A percentile compares a stretch with the other conserved stretches of the same genome.
phyloP scores from a whole-genome alignment of 2,113 vertebrate genomes.

The Enhydra lutris region DNA sequence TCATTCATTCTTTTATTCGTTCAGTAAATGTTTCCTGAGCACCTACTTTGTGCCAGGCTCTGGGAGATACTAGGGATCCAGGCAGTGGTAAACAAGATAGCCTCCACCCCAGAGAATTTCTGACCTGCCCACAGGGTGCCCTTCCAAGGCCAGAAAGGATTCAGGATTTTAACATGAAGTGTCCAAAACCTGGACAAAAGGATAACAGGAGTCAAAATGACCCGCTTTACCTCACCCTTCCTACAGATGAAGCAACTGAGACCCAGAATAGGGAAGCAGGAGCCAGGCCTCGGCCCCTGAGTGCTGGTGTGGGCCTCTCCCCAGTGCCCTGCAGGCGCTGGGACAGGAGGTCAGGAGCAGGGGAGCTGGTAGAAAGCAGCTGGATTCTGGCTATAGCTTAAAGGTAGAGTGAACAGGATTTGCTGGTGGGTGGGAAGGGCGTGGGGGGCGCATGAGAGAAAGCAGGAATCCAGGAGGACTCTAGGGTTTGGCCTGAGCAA shows the following conservation, averaged over 20 bases:
- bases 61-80: background rate
- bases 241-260: background rate
- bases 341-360: background rate
- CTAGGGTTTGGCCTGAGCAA: background rate
- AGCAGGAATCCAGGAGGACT: background rate
- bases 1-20: background rate
- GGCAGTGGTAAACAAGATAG: background rate
- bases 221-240: background rate
- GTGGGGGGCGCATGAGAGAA: background rate
- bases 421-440: background rate
- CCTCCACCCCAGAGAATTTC: background rate
- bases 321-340: rapidly evolving
- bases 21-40: background rate
- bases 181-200: background rate
- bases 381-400: background rate
- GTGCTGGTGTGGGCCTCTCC: background rate
- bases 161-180: background rate
- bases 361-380: background rate
- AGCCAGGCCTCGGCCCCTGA: background rate
- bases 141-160: background rate
- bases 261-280: background rate
- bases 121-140: background rate
- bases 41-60: background rate
- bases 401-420: background rate
- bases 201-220: background rate